A percentile compares a stretch with the other conserved stretches of the same genome.
Evolutionary conservation across 2,888 invertebrate species (phyloP).

Genomic region (Deroplatys truncata): DNA sequence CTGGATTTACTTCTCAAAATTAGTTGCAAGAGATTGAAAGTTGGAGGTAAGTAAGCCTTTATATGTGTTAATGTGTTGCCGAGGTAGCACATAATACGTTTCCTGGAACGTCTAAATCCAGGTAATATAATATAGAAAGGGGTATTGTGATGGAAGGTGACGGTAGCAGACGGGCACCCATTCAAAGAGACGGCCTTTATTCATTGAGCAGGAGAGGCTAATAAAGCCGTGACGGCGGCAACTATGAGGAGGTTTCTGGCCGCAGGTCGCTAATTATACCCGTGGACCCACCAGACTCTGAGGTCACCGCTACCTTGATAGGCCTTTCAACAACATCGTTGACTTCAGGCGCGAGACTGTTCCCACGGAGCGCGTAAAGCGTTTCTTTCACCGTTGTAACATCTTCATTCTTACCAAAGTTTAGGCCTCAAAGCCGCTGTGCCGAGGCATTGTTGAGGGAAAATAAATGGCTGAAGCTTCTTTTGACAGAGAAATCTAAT

Average conservation of each 20-base stretch:
- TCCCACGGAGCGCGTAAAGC: neutral
- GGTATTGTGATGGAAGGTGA: slow-evolving; percentile 4
- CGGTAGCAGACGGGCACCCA: neutral
- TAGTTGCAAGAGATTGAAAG: slow-evolving; percentile 1
- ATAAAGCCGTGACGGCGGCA: slow-evolving; percentile 11
- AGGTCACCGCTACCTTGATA: neutral
- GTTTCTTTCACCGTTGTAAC: neutral
- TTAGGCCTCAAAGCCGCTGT: too few species aligned
- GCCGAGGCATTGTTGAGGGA: too few species aligned
- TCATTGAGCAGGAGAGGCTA: slow-evolving; percentile 1
- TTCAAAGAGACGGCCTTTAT: neutral
- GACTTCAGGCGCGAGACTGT: neutral
- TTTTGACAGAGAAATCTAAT: too few species aligned
- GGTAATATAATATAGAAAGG: neutral
- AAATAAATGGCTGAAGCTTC: too few species aligned
- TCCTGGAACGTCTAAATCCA: slow-evolving; percentile 8
- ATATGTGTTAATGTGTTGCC: neutral
- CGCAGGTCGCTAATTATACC: neutral
- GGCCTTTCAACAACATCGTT: neutral
- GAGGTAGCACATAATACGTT: neutral
- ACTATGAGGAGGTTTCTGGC: neutral
- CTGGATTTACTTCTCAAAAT: neutral
- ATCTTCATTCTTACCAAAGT: neutral
- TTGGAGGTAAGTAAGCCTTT: neutral
- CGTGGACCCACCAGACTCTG: neutral